These are phyloP conservation scores for Probosciger aterrimus DNA, from an alignment of 2,113 vertebrate genomes.

Conservation along the genomic window DNA sequence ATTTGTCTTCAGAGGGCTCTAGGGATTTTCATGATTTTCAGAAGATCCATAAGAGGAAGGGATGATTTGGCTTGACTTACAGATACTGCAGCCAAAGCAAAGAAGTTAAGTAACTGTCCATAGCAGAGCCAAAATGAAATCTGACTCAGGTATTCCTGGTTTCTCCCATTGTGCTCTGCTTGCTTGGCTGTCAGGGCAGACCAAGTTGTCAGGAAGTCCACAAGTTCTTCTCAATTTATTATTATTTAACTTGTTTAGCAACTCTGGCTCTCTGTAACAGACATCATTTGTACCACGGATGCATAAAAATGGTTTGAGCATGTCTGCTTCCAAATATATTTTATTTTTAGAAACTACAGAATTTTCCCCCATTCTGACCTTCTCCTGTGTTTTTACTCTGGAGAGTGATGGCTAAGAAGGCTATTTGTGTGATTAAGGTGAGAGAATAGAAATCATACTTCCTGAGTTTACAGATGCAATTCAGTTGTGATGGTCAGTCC, in stretches of 20 bases:
- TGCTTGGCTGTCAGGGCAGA: not conserved
- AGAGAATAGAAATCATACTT: not conserved
- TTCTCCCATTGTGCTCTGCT: not conserved
- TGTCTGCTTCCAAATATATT: conserved; percentile 10
- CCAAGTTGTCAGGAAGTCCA: not conserved
- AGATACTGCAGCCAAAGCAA: not conserved
- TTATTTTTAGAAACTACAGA: conserved; percentile 38
- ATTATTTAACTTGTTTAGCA: not conserved
- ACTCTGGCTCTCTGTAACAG: not conserved
- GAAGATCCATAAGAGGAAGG: not conserved
- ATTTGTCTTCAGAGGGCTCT: not conserved
- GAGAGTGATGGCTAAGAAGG: not conserved
- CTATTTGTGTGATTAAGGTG: conserved; percentile 5
- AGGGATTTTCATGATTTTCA: not conserved
- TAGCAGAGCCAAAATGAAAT: not conserved
- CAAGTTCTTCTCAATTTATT: not conserved
- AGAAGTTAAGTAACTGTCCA: not conserved
- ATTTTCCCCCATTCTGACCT: conserved; percentile 17
- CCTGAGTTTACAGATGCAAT: not conserved
- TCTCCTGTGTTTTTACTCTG: conserved; percentile 32
- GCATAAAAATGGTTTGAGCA: not conserved
- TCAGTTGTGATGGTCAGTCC: not conserved
- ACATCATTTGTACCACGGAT: not conserved
- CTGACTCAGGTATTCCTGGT: not conserved
- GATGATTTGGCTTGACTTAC: not conserved